Evolutionary conservation across 2,797 vertebrate genomes (phyloP), one percentile per base, ranked within the genome.

Genomic region (Crypturellus tataupa): DNA sequence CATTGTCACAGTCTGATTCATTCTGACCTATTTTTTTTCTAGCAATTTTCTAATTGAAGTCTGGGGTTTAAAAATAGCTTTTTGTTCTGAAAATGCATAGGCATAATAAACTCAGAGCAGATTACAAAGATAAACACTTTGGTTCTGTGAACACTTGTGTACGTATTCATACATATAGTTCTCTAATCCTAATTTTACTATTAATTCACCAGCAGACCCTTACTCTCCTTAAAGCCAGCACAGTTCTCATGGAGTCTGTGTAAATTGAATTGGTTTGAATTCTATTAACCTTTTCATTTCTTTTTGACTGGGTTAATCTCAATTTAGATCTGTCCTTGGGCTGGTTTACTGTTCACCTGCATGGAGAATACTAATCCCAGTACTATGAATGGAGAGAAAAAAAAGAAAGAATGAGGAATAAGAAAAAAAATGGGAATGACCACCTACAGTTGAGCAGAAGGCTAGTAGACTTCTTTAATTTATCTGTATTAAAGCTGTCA

Each of bases 31-130:
- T 53, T 47, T 89, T 96, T 60, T 72, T 77, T 84, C 42, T 42
- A 60, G 46, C 6, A 92, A 62, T 92, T 93, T 96, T 96, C 47
- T 53, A 89, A 84, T 90, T 81, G 71, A 78, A 86, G 51, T 79
- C 44, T 89, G 44, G 17, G 78, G 15, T 87, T 51, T 69, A 62
- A 90, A 91, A 75, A 46, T 3, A 71, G 33, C 35, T 95, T 55
- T 96, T 85, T 71, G 24, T 75, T 92, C 53, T 83, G 37, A 87
- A 70, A 75, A 47, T 62, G 67, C 51, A 37, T 42, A 81, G 37
- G 55, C 77, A 42, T 27, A 39, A 65, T 90, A 63, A 8, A 88
- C 4, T n/a, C 35, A 6, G 13, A 46, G 75, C 27, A 92, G 24
- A 79, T 77, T 92, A 75, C 64, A 64, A 77, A 77, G 17, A 9